Evolutionary conservation across 2,888 invertebrate species (phyloP).

Genomic region (Tachina grossa): DNA sequence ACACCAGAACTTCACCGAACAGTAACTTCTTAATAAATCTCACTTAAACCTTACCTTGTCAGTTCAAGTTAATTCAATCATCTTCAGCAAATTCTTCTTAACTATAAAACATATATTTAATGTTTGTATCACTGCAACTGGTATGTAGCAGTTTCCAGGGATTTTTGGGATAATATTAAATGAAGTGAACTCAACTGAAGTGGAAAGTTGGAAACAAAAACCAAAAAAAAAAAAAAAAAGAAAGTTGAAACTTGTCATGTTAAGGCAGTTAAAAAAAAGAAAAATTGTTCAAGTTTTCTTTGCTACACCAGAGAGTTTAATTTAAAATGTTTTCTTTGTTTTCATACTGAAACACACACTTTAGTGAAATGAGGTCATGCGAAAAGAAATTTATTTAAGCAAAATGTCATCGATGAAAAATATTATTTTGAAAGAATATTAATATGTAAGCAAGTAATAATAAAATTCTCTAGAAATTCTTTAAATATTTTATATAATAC

Average conservation of each 20-base stretch:
- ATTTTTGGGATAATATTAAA: conserved; percentile 50
- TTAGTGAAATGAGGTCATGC: conserved; percentile 11
- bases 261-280: conserved; percentile 19
- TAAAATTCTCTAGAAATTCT: no score
- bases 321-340: neutral
- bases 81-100: neutral
- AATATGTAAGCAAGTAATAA: no score
- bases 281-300: neutral
- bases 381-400: neutral
- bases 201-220: conserved; percentile 20
- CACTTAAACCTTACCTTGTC: conserved; percentile 17
- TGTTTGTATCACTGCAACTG: conserved; percentile 6
- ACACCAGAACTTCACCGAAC: neutral
- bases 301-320: conserved; percentile 4
- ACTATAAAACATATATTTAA: neutral
- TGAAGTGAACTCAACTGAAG: conserved; percentile 53
- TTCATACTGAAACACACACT: neutral
- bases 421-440: no score
- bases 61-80: neutral
- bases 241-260: conserved; percentile 30
- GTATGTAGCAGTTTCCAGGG: conserved; percentile 44
- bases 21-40: neutral
- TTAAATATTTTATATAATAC: no score
- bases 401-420: neutral
- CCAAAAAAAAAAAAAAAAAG: conserved; percentile 6